Percentiles rank a stretch among this genome's conserved stretches.
Evolutionary conservation across 1,140 invertebrate genomes (phyloP).

Genomic region (Metopolophium dirhodum): DNA sequence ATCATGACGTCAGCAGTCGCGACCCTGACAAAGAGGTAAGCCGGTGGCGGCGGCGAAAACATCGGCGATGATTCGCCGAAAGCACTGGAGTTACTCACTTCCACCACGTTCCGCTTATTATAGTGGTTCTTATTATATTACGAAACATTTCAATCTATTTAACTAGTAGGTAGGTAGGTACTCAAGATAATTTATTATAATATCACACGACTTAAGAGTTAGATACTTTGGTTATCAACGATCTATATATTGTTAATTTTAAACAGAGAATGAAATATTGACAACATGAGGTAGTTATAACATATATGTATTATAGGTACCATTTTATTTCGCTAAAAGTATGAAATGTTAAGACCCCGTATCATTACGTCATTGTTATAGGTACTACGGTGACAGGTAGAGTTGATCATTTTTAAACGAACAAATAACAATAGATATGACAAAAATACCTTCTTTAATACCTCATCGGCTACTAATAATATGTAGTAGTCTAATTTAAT

Average conservation of each 20-base stretch:
- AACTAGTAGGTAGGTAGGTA: background rate
- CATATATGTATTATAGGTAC: background rate
- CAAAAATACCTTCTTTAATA: slow-evolving; percentile 2
- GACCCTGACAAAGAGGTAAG: background rate
- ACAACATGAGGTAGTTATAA: background rate
- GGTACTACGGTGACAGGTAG: background rate
- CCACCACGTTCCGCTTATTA: background rate
- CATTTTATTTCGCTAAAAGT: background rate
- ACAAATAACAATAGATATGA: slow-evolving; percentile 11
- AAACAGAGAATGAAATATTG: background rate
- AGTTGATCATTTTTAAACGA: background rate
- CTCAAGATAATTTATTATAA: background rate
- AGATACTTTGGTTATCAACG: background rate
- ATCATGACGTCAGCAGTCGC: slow-evolving; percentile 4
- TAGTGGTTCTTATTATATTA: background rate
- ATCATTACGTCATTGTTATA: background rate
- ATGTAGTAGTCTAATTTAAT: background rate
- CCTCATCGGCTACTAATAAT: background rate
- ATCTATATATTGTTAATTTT: background rate
- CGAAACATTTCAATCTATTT: background rate
- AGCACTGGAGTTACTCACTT: background rate
- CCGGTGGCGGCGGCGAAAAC: too few relatives aligned
- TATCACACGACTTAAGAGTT: background rate
- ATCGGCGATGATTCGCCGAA: background rate
- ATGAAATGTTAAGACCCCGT: background rate